Conservation (phyloP, 2,888 invertebrate species). For the Aphidoletes aphidimyza region DNA sequence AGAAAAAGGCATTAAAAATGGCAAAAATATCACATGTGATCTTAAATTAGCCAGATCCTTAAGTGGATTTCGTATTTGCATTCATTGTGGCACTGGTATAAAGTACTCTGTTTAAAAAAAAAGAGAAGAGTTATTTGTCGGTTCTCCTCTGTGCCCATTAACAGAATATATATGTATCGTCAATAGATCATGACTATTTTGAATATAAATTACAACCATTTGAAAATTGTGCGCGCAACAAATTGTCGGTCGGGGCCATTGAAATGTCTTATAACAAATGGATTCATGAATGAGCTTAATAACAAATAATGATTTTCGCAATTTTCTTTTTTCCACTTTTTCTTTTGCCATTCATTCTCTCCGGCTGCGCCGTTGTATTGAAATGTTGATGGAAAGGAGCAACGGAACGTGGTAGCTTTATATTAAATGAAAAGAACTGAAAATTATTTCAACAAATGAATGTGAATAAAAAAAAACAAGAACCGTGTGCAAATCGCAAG, state of each 20-base stretch:
- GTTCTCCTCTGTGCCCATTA: neutral
- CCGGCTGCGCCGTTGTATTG: neutral
- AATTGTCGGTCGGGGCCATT: conserved; percentile 22
- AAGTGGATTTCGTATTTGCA: neutral
- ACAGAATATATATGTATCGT: no score
- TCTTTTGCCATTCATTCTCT: neutral
- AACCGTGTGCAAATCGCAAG: no score
- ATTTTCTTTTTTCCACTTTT: conserved; percentile 15
- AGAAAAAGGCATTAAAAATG: neutral
- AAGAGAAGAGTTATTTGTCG: conserved; percentile 6
- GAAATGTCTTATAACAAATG: conserved; percentile 48
- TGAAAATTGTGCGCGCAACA: conserved; percentile 1
- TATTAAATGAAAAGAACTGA: neutral
- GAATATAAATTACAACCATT: conserved; percentile 23
- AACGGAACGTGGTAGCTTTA: neutral
- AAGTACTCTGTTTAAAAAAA: no score
- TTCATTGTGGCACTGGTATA: neutral
- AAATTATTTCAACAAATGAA: neutral
- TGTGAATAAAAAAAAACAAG: neutral
- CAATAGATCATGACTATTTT: neutral
- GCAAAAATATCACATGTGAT: conserved; percentile 12
- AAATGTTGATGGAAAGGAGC: neutral
- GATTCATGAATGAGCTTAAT: conserved; percentile 24
- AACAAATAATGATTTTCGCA: conserved; percentile 52
- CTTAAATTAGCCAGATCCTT: conserved; percentile 34